Evolutionary conservation across 2,113 vertebrate genomes (phyloP), one percentile per base, ranked within the genome.

Genomic region (Hyperopisus bebe): DNA sequence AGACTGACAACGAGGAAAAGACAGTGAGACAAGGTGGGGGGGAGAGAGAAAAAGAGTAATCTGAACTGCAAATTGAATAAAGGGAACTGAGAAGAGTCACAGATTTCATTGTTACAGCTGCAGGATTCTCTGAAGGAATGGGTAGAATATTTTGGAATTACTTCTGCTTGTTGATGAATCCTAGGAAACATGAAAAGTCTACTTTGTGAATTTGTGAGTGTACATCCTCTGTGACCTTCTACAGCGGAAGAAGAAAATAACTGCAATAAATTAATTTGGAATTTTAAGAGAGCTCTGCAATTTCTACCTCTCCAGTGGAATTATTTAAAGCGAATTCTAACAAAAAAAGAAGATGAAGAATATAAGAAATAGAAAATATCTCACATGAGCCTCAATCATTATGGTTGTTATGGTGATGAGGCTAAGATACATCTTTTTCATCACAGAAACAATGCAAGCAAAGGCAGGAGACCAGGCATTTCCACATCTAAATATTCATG

Each of bases 211-310:
- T 39, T 47, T 84, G 89, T 31, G 62, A 84, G 42, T 50, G 62
- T 66, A 82, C 11, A 74, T 89, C 88, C 87, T 44, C 48, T 31
- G 62, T 88, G 87, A 86, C 62, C 80, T 86, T 44, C 87, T 87
- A 84, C 62, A 48, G 7, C 13, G 80, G 87, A 53, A 82, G 31
- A 21, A 15, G 5, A 82, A 88, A 89, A 91, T 42, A 86, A 88
- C 70, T 74, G 51, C 39, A 82, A 90, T 91, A 88, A 91, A 66
- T 91, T 82, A 39, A 86, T 91, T 86, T 80, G 13, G 47, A 58
- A 24, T 89, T 44, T 90, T 85, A 66, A 80, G 15, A 74, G 31
- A 89, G 55, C 24, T 31, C 86, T 58, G 77, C 84, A 39, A 42
- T 39, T 85, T 44, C 58, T 88, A 85, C n/a, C 27, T 53, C 15